Base-by-base conservation (phyloP, 2,113 vertebrate species). In the Meriones unguiculatus region DNA sequence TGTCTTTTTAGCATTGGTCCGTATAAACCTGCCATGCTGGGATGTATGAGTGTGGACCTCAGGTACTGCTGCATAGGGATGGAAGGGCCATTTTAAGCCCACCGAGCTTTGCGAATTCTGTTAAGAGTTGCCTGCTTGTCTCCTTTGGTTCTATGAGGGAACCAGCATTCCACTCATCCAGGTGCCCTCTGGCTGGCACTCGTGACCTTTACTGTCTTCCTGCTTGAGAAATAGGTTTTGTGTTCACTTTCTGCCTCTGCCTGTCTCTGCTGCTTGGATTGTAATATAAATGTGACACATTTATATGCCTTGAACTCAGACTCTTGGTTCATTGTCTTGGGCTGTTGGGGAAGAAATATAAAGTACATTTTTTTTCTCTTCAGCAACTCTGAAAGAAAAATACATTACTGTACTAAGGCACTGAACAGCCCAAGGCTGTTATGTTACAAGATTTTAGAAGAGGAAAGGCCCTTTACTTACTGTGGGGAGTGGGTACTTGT, bases 361-460 rank as follows among this genome's bases (percentile, higher is more conserved):
- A 96, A 73, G 65, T 52, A 15, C 64, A 38, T 35, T 70, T 95
- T 70, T 95, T 89, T 35, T 94, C 67, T 28, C n/a, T 84, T 97
- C 11, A 80, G 69, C 69, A 87, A 24, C 10, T 87, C 69, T 92
- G 80, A 78, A 89, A 50, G 28, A n/a, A 90, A 87, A 24, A 46
- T 9, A 91, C 50, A 76, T 88, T 54, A 91, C 28, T 93, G 72
- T 62, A 18, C 80, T 84, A 24, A 38, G 57, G 72, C 35, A 18
- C 57, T 28, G 25, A 25, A 57, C 24, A 62, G 80, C 57, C 35
- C 80, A 59, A 20, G 78, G 13, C 28, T 91, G 30, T 54, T 70
- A 91, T 70, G 46, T 80, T 64, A 77, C 13, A 87, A 4, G 17
- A 50, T 87, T 93, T 91, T 64, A 91, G 38, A 91, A 84, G 70